phyloP scores from a whole-genome alignment of 2,888 invertebrate genomes.

The Hirtodrosophila histrioides region DNA sequence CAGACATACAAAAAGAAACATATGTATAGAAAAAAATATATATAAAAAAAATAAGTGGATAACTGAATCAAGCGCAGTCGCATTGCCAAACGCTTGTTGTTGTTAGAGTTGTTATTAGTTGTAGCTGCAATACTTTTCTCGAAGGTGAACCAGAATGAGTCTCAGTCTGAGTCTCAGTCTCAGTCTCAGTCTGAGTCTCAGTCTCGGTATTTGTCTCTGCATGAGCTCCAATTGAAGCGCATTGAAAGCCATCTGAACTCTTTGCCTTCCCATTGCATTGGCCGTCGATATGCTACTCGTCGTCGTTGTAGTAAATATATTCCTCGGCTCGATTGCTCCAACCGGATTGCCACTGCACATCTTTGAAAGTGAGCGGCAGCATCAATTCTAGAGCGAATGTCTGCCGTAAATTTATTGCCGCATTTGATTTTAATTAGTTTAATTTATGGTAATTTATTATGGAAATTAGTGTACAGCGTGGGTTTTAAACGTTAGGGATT shows the following conservation, averaged over 20 bases:
- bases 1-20: conserved; percentile 46
- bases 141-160: conserved; percentile 77
- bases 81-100: conserved; percentile 51
- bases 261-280: conserved; percentile 11
- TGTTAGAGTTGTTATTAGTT: conserved; percentile 32
- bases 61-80: conserved; percentile 38
- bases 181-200: conserved; percentile 25
- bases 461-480: conserved; percentile 40
- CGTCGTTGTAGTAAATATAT: conserved; percentile 11
- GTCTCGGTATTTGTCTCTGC: conserved; percentile 31
- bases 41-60: conserved; percentile 41
- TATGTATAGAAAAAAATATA: conserved; percentile 25
- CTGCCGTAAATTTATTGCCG: conserved; percentile 67
- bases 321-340: conserved; percentile 40
- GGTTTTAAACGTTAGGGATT: conserved; percentile 19
- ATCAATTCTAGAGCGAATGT: conserved; percentile 73
- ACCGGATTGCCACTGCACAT: conserved; percentile 70
- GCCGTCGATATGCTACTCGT: conserved; percentile 20
- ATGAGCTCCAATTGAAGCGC: conserved; percentile 62
- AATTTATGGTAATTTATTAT: conserved; percentile 73
- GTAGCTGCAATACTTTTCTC: conserved; percentile 66
- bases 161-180: conserved; percentile 27
- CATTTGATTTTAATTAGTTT: conserved; percentile 75
- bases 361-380: conserved; percentile 72
- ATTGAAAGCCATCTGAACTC: conserved; percentile 56